These are phyloP conservation scores for Lordiphosa mommai DNA, from an alignment of 1,140 invertebrate genomes.

Conservation along the genomic window DNA sequence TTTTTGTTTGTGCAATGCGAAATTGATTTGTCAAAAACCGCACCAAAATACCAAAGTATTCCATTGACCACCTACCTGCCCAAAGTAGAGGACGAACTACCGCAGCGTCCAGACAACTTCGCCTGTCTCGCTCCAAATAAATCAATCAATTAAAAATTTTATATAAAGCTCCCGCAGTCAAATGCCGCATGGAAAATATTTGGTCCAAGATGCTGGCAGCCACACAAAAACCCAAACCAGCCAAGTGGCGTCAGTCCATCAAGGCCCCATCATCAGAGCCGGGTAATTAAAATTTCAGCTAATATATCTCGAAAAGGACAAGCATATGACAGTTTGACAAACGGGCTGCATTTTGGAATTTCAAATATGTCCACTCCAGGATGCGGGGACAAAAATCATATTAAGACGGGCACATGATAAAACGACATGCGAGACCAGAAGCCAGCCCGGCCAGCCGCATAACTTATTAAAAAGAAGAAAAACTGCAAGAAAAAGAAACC, in stretches of 20 bases:
- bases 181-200: slow-evolving; percentile 58
- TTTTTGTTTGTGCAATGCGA: slow-evolving; percentile 24
- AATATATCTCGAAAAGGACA: slow-evolving; percentile 58
- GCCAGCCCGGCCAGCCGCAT: slow-evolving; percentile 13
- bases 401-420: slow-evolving; percentile 74
- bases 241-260: slow-evolving; percentile 30
- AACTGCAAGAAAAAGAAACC: slow-evolving; percentile 1
- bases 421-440: slow-evolving; percentile 39
- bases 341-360: slow-evolving; percentile 62
- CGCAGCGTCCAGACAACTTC: slow-evolving; percentile 19
- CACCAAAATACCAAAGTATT: slow-evolving; percentile 46
- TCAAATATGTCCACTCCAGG: slow-evolving; percentile 45
- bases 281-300: slow-evolving; percentile 76
- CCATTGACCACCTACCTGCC: slow-evolving; percentile 68
- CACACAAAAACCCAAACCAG: slow-evolving; percentile 16
- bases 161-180: slow-evolving; percentile 39
- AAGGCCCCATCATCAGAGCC: background rate
- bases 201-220: background rate
- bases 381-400: slow-evolving; percentile 69
- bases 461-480: slow-evolving; percentile 55
- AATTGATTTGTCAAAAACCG: slow-evolving; percentile 72
- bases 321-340: slow-evolving; percentile 78
- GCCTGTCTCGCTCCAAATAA: slow-evolving; percentile 38
- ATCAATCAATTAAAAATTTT: slow-evolving; percentile 74
- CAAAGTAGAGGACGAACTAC: slow-evolving; percentile 13